phyloP scores from a whole-genome alignment of 2,888 invertebrate genomes.

The Caenorhabditis sulstoni region DNA sequence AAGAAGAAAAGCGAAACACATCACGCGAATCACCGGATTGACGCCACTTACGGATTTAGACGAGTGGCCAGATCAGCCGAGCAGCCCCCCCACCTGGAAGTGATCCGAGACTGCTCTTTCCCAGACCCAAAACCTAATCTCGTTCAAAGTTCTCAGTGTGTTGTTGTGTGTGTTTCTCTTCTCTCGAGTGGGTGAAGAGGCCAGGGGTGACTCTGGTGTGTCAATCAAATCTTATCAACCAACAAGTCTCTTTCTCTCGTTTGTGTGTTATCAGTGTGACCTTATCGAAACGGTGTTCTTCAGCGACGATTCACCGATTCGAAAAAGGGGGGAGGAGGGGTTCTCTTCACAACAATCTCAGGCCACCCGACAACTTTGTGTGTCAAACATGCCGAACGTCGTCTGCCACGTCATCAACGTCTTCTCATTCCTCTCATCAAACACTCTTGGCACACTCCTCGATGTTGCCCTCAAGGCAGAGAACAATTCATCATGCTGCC shows the following conservation, averaged over 20 bases:
- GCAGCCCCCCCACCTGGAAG: too few relatives aligned
- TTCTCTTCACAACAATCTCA: neutral
- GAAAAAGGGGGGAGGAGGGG: too few relatives aligned
- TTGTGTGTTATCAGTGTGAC: neutral
- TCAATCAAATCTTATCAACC: neutral
- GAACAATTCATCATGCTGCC: slow-evolving; percentile 24
- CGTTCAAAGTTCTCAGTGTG: too few relatives aligned
- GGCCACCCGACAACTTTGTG: neutral
- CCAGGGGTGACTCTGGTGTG: too few relatives aligned
- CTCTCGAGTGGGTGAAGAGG: too few relatives aligned
- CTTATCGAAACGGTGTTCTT: neutral
- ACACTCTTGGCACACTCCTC: slow-evolving; percentile 9
- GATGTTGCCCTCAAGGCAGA: neutral
- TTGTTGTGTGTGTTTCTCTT: too few relatives aligned
- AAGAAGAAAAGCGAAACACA: too few relatives aligned
- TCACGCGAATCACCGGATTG: too few relatives aligned
- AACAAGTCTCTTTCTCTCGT: neutral
- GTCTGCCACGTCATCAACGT: neutral
- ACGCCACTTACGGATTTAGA: too few relatives aligned
- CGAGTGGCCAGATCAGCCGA: too few relatives aligned
- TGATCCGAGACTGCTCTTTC: too few relatives aligned
- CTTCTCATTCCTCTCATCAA: neutral
- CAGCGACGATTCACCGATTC: neutral
- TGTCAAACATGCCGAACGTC: neutral
- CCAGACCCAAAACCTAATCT: too few relatives aligned